Base-by-base conservation (phyloP, 2,113 vertebrate species). In the Hipposideros armiger region DNA sequence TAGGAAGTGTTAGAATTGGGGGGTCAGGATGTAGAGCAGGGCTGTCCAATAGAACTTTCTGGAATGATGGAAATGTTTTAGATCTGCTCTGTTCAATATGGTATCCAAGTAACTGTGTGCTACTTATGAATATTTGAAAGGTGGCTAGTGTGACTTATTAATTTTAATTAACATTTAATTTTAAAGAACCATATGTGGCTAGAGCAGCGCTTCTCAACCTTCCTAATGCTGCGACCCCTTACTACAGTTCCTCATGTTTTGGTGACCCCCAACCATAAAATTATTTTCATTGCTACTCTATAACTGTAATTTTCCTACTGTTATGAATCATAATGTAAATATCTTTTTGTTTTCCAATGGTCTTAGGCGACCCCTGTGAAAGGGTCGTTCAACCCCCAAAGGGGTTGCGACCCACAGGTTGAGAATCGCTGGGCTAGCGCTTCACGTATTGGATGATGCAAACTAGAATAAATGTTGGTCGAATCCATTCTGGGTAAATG, bases 161-260 rank as follows among this genome's bases (percentile, higher is more conserved):
- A 54, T 87, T 94, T 73, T 91, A 92, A 94, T 95, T 47, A 82
- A 62, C 72, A 32, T 42, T 93, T 92, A 93, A 95, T 77, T 86
- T 89, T 94, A 85, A 91, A 74, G 78, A 95, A 36, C 32, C 66
- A 77, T 11, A 22, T 50, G 77, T 83, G 80, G n/a, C 56, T 82
- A 36, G 36, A 2, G 36, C 2, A 66, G 52, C 60, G 66, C 58
- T 69, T 83, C 58, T 36, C 36, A 36, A 36, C 36, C 36, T 36
- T 36, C 36, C 36, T 36, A 36, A 36, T 36, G 36, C 36, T 36
- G 36, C 36, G 36, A 36, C 36, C 36, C 36, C 36, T 36, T 36
- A 36, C 36, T 36, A 36, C 36, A 36, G 36, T 36, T 36, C 36
- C 36, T 36, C 36, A 36, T 36, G 36, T 36, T 36, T 36, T 36